Base-by-base conservation (phyloP, 2,113 vertebrate genomes). In the Amphiprion ocellaris region DNA sequence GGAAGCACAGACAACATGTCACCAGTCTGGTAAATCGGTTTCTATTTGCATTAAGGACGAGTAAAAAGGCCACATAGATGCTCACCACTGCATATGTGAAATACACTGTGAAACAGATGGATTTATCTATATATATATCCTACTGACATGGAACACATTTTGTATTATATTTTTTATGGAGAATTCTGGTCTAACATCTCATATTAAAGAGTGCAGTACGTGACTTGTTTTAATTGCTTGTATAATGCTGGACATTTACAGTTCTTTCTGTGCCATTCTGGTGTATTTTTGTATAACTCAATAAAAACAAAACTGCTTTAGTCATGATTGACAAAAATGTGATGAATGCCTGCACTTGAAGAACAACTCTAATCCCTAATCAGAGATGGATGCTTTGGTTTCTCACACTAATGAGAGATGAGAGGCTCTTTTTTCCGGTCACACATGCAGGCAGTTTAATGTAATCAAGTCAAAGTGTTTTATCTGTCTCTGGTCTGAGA, bases 161-260 rank as follows among this genome's bases (percentile, higher is more conserved):
- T 37, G 1, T 2, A 37, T 37, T 1, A 10, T 12, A 10, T 37
- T 47, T 24, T 62, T 55, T 5, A 39, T 84, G 53, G 5, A 46
- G 56, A 69, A 8, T 30, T 1, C 8, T 26, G 10, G 15, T 24
- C 30, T 59, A 7, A n/a, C 15, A 44, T 72, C 3, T 30, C 30
- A 23, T 30, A 50, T 24, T 23, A 11, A 19, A 28, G 47, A 44
- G 55, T 30, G 1, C 10, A 56, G 15, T 37, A 0, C 6, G 1
- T 50, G 5, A 4, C 47, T 67, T 6, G 14, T 64, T 46, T 55
- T 16, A 11, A 0, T 53, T 19, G 69, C 21, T 28, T 61, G 12
- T 33, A 37, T 37, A 85, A 15, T 82, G 54, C 60, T 76, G 62
- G 59, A 55, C 33, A 74, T 83, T 70, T 1, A 69, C 39, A 0